Evolutionary conservation across 2,113 vertebrate genomes (phyloP).

Genomic region (Prochilodus magdalenae): DNA sequence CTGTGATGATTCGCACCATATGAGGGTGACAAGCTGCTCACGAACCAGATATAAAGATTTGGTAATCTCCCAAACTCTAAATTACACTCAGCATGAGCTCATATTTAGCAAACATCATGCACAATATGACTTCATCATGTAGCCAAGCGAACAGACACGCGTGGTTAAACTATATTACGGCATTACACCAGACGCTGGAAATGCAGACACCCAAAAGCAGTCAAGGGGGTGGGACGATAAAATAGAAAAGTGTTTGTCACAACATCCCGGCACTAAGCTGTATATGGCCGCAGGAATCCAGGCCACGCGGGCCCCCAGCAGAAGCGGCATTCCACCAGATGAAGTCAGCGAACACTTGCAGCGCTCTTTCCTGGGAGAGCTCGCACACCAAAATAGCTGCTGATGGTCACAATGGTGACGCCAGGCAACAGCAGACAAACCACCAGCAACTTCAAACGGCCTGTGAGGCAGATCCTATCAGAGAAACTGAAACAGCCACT

Average conservation of each 20-base stretch:
- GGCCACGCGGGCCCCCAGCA: conserved; percentile 47
- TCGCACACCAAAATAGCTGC: conserved; percentile 58
- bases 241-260: conserved; percentile 44
- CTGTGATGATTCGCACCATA: conserved; percentile 17
- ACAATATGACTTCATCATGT: conserved; percentile 30
- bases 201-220: conserved; percentile 15
- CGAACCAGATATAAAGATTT: conserved; percentile 33
- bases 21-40: neutral
- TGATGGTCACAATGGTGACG: conserved; percentile 49
- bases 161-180: conserved; percentile 41
- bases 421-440: conserved; percentile 51
- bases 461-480: neutral
- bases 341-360: conserved; percentile 68
- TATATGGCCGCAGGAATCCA: conserved; percentile 61
- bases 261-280: conserved; percentile 47
- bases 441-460: conserved; percentile 12
- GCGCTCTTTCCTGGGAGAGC: conserved; percentile 64
- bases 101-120: conserved; percentile 13
- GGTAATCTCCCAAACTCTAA: conserved; percentile 35
- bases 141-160: neutral
- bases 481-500: neutral
- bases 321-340: conserved; percentile 16
- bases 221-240: conserved; percentile 31
- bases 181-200: conserved; percentile 37
- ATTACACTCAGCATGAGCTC: conserved; percentile 34